A percentile compares a stretch with the other conserved stretches of the same genome.
Evolutionary conservation across 2,888 invertebrate genomes (phyloP).

Genomic region (Plebejus argus): DNA sequence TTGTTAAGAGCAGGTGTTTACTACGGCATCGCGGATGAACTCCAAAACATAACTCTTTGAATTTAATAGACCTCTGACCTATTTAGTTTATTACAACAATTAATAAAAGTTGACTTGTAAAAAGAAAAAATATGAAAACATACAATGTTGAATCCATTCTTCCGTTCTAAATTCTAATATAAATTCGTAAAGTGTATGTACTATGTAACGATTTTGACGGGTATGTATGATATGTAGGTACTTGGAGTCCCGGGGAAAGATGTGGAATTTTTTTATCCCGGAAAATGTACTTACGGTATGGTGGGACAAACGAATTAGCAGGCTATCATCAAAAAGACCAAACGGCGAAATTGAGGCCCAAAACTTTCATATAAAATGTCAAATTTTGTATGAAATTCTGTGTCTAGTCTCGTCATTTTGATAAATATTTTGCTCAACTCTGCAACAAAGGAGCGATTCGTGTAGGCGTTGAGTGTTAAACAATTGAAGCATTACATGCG

Average conservation of each 20-base stretch:
- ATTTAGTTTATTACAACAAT: too few species aligned
- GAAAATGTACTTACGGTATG: too few species aligned
- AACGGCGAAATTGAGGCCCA: neutral
- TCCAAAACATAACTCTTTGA: neutral
- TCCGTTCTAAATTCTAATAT: too few species aligned
- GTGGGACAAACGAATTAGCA: too few species aligned
- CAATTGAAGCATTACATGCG: constrained; percentile 24
- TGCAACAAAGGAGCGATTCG: neutral
- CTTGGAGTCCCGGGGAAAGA: too few species aligned
- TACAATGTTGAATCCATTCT: too few species aligned
- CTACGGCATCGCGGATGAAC: neutral
- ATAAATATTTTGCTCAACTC: neutral
- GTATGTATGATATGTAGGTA: too few species aligned
- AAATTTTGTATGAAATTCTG: neutral
- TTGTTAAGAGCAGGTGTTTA: neutral
- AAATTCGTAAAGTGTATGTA: too few species aligned
- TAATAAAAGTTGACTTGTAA: too few species aligned
- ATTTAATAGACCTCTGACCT: neutral
- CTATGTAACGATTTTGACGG: too few species aligned
- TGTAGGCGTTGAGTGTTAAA: constrained; percentile 16
- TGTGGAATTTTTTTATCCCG: too few species aligned
- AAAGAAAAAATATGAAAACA: too few species aligned
- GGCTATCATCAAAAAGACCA: neutral
- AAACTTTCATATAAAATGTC: neutral
- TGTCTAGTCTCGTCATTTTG: neutral